Evolutionary conservation across 2,113 vertebrate genomes (phyloP).

Genomic region (Indicator maculatus): DNA sequence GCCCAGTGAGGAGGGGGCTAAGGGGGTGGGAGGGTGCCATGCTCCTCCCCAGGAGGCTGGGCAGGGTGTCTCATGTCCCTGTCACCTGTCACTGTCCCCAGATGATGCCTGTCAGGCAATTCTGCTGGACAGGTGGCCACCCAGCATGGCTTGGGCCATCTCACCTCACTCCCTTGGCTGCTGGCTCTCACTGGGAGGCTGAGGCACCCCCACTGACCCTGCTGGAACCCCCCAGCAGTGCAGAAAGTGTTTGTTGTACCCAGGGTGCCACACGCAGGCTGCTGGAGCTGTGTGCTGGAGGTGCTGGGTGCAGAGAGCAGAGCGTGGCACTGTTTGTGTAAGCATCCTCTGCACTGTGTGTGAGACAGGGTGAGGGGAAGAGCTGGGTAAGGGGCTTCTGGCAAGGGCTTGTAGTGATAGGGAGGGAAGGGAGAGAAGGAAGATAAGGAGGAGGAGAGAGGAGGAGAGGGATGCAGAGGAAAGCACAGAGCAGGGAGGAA

Average conservation of each 20-base stretch:
- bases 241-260: neutral
- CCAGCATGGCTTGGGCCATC: fast-evolving
- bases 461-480: neutral
- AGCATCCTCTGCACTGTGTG: too few relatives aligned
- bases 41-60: neutral
- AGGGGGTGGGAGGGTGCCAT: neutral
- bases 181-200: neutral
- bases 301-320: too few relatives aligned
- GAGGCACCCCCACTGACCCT: neutral
- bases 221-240: neutral
- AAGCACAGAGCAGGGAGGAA: neutral
- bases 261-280: neutral
- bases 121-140: neutral
- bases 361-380: too few relatives aligned
- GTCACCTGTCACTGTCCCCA: neutral
- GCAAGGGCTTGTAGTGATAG: too few relatives aligned
- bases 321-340: neutral
- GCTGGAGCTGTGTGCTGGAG: neutral
- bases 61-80: neutral
- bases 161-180: fast-evolving
- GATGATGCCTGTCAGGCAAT: neutral
- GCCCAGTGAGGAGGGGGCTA: fast-evolving
- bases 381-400: too few relatives aligned
- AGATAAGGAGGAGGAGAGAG: neutral
- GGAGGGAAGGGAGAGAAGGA: neutral